Evolutionary conservation across 2,113 vertebrate genomes (phyloP).

Genomic region (Sakesphorus luctuosus): DNA sequence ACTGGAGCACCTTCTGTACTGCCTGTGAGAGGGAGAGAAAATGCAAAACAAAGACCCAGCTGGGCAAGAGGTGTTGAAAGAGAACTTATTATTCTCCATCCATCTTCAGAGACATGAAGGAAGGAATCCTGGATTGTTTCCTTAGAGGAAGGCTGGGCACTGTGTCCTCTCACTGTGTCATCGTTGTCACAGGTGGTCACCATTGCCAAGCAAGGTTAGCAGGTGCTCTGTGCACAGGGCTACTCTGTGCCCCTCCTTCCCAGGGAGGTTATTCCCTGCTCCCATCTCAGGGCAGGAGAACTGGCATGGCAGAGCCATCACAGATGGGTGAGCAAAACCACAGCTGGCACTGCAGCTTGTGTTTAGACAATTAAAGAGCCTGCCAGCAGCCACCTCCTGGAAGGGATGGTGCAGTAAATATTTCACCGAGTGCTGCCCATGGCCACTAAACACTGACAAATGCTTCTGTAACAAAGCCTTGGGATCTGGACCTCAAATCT

Average conservation of each 20-base stretch:
- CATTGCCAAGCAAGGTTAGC: not conserved
- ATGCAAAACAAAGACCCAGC: not conserved
- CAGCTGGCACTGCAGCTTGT: conserved; percentile 39
- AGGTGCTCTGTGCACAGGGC: not conserved
- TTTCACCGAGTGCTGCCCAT: conserved; percentile 28
- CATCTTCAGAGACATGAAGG: not conserved
- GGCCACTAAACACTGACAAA: conserved; percentile 25
- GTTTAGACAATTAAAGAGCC: conserved; percentile 4
- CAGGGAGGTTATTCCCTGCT: not conserved
- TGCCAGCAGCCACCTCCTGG: conserved; percentile 47
- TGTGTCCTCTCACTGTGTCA: not conserved
- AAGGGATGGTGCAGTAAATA: conserved; percentile 15
- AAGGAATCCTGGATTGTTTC: not conserved
- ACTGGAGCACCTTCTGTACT: not conserved
- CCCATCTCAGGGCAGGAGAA: not conserved
- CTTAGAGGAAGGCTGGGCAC: not conserved
- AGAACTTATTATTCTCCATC: not conserved
- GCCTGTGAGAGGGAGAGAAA: not conserved
- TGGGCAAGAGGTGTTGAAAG: not conserved
- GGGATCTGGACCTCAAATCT: not conserved
- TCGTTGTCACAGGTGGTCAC: not conserved
- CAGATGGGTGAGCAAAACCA: conserved; percentile 43
- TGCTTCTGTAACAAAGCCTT: conserved; percentile 8
- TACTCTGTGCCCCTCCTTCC: not conserved
- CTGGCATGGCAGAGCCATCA: not conserved